Percentiles rank a stretch among this genome's conserved stretches.
Conservation (phyloP, 1,140 invertebrate genomes). For the Hestina assimilis region DNA sequence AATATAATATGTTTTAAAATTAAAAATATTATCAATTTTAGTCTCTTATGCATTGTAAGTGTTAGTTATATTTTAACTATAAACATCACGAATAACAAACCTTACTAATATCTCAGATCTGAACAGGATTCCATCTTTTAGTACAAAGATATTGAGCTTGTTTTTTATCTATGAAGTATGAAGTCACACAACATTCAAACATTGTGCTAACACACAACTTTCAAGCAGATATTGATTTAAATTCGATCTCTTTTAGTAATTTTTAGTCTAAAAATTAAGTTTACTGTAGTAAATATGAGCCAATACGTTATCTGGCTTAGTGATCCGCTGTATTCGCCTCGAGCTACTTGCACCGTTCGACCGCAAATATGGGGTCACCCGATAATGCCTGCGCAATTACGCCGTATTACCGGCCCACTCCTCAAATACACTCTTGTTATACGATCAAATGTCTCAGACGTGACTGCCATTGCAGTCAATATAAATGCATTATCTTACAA, state of each 20-base stretch:
- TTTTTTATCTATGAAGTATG: no score
- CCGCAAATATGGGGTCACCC: constrained; percentile 71
- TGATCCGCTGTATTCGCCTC: constrained; percentile 15
- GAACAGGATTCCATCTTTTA: no score
- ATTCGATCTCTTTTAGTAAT: background rate
- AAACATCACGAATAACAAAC: no score
- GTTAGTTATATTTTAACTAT: no score
- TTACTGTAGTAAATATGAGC: background rate
- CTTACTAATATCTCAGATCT: no score
- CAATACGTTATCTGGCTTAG: background rate
- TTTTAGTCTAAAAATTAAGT: constrained; percentile 9
- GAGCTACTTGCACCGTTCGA: constrained; percentile 39
- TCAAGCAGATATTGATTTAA: no score
- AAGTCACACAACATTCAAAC: no score
- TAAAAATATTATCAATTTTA: no score
- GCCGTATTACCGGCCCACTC: constrained; percentile 50
- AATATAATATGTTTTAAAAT: no score
- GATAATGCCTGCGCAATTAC: constrained; percentile 71
- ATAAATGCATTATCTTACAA: constrained; percentile 58
- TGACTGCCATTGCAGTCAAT: constrained; percentile 50
- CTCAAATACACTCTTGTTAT: constrained; percentile 64
- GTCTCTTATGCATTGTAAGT: no score
- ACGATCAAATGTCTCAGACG: constrained; percentile 70
- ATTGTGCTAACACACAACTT: no score
- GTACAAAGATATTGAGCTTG: no score